Percentiles rank a stretch among this genome's conserved stretches.
These are phyloP conservation scores for Sinohyriopsis cumingii DNA, from an alignment of 2,888 invertebrate genomes.

Conservation along the genomic window DNA sequence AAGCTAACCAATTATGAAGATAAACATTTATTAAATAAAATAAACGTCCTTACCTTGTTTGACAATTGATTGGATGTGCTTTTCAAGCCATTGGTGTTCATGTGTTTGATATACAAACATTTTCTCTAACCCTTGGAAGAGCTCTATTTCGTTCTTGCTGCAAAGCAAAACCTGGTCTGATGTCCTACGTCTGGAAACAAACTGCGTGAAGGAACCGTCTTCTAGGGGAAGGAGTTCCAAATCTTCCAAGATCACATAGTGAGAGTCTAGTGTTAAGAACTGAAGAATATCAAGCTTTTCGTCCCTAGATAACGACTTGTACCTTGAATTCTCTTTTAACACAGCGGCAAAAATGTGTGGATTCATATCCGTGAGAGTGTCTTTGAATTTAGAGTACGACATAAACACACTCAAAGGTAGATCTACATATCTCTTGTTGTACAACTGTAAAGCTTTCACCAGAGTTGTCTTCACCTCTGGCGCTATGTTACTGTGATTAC, in stretches of 20 bases:
- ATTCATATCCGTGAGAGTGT: background rate
- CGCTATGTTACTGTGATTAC: too few species aligned
- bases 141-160: background rate
- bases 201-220: slow-evolving; percentile 7
- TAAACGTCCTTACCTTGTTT: too few species aligned
- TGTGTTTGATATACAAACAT: background rate
- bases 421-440: background rate
- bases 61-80: too few species aligned
- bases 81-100: too few species aligned
- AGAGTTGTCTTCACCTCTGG: too few species aligned
- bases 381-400: background rate
- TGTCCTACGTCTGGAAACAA: background rate
- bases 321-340: background rate
- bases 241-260: background rate
- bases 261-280: slow-evolving; percentile 5
- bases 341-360: background rate
- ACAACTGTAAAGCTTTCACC: background rate
- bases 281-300: slow-evolving; percentile 11
- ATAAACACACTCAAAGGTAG: background rate
- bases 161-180: slow-evolving; percentile 3
- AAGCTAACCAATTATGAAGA: too few species aligned
- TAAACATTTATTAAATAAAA: too few species aligned
- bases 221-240: slow-evolving; percentile 18
- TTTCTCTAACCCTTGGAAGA: slow-evolving; percentile 16
- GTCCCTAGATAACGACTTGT: background rate